Base-by-base conservation (phyloP, 2,797 vertebrate genomes). In the Ptychadena robeensis region DNA sequence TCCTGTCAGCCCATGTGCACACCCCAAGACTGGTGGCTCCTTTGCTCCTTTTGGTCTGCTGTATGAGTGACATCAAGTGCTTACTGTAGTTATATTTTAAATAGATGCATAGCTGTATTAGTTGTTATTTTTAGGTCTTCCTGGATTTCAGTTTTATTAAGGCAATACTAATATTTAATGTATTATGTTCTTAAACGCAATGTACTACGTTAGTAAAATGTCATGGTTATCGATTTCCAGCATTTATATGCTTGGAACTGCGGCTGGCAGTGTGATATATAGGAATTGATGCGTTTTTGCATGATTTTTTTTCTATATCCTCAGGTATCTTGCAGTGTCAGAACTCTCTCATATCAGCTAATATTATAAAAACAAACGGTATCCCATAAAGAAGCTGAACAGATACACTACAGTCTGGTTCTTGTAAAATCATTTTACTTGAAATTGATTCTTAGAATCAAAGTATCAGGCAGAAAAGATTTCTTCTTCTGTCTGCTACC, bases 391-490 rank as follows among this genome's bases (percentile, higher is more conserved):
- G 18, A 44, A 25, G 11, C 63, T 32, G 63, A 22, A 65, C 10
- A 48, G 18, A 66, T 44, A 22, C 48, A 31, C 37, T 27, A 66
- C 12, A 77, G 22, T 18, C 73, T 30, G 63, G 35, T 40, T 40
- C 15, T 66, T n/a, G 3, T 38, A 30, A 75, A 15, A 65, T 65
- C 27, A 44, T 34, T 22, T 66, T 48, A 34, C 22, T 66, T 77
- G 38, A 66, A 77, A 77, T 44, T 44, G 28, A 48, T 48, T 77
- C 15, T 28, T 66, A 15, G 61, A 63, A 77, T 77, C 74, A 77
- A 77, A 48, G 61, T 77, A 66, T 77, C 74, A 77, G 35, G 66
- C 37, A 66, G 63, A 77, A 77, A 77, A 32, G 66, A n/a, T 44
- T 66, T 65, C 9, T 44, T 65, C 15, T 32, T 9, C 28, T n/a